Evolutionary conservation across 2,797 vertebrate species (phyloP), one percentile per base, ranked within the genome.

Genomic region (Chanos chanos): DNA sequence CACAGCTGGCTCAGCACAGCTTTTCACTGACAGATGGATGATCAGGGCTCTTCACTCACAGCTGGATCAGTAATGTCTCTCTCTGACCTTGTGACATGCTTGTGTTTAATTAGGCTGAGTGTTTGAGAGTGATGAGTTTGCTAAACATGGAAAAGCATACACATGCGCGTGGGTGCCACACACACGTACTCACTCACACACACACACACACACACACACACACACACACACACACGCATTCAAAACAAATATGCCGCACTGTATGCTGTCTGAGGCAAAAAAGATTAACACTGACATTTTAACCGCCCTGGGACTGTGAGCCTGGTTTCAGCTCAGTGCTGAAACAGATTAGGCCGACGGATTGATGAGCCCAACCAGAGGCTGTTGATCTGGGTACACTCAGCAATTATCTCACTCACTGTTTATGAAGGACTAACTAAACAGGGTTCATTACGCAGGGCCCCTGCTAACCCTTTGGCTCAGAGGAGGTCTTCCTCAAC

Each of bases 211-310:
- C 13, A 58, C 30, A 58, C 27, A 44, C 5, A 30, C 62, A 41
- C 24, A 44, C 45, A 44, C 44, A 59, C 31, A 27, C 4, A 43
- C 18, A 57, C 16, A 45, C 18, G 34, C n/a, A 36, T 7, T 24
- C 47, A 24, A 28, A 27, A 15, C 12, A 41, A 15, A 24, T 51
- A 18, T 27, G 54, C 49, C 48, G 21, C 7, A 13, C 25, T 2
- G 18, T 25, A 9, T 12, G 1, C n/a, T 37, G 41, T 34, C 16
- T 5, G 18, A 24, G 13, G 33, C 27, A 16, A 34, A 53, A 37
- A 24, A 15, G 4, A 52, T 52, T 61, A 61, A 19, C 36, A 52
- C 52, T 52, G 47, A 33, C 18, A 31, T 33, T 41, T 13, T 54
- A 34, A 33, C 54, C 54, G 40, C 36, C 30, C 24, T 18, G 25